Conservation (phyloP, 1,140 invertebrate genomes). For the Aricia agestis region DNA sequence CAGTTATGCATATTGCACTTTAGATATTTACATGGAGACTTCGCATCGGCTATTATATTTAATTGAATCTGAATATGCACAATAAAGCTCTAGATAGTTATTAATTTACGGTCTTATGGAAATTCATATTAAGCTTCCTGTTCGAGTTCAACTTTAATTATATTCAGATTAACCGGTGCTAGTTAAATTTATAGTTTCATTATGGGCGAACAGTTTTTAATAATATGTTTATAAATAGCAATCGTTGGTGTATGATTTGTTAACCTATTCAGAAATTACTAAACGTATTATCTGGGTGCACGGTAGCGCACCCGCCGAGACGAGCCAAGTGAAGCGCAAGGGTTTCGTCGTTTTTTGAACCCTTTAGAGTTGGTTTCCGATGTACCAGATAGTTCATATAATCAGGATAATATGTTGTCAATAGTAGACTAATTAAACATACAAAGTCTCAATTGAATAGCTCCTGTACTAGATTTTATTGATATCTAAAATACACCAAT, state of each 20-base stretch:
- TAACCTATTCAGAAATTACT: background rate
- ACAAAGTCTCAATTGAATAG: too few species aligned
- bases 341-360: too few species aligned
- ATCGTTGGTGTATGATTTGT: background rate
- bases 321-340: too few species aligned
- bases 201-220: background rate
- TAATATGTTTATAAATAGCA: background rate
- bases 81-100: constrained; percentile 27
- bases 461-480: too few species aligned
- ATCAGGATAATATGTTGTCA: too few species aligned
- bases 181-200: background rate
- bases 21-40: constrained; percentile 37
- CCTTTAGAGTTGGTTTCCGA: too few species aligned
- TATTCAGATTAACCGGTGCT: background rate
- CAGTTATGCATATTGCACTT: constrained; percentile 53
- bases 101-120: constrained; percentile 21
- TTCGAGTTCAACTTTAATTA: background rate
- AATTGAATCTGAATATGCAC: constrained; percentile 34
- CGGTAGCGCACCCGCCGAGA: too few species aligned
- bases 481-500: too few species aligned
- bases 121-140: background rate
- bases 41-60: constrained; percentile 35
- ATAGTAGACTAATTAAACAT: too few species aligned
- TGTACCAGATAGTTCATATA: too few species aligned
- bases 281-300: too few species aligned